These are phyloP conservation scores for Calliopum simillimum DNA, from an alignment of 2,888 invertebrate species.

Conservation along the genomic window DNA sequence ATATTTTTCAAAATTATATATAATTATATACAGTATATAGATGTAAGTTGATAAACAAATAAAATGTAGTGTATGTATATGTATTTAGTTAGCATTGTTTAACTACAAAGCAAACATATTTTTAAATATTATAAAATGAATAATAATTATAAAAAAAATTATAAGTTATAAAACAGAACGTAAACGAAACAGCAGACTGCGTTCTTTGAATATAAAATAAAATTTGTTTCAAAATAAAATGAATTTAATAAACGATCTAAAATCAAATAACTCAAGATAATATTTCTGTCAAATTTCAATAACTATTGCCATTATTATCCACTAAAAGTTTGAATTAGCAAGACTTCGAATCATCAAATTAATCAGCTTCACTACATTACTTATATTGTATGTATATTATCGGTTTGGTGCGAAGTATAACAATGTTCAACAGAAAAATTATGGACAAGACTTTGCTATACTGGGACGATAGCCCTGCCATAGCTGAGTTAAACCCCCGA, in stretches of 20 bases:
- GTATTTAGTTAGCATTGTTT: conserved; percentile 31
- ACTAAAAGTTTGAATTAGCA: not conserved
- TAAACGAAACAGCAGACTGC: not conserved
- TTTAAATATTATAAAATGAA: conserved; percentile 15
- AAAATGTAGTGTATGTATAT: conserved; percentile 18
- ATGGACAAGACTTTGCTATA: too few relatives aligned
- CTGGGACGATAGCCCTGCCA: too few relatives aligned
- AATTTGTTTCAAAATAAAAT: conserved; percentile 1
- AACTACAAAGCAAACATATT: conserved; percentile 24
- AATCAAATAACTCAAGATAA: not conserved
- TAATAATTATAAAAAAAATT: not conserved
- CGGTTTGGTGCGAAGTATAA: too few relatives aligned
- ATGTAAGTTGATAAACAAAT: conserved; percentile 1
- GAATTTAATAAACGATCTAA: not conserved
- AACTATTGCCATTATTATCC: not conserved
- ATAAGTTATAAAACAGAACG: not conserved
- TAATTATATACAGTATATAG: too few relatives aligned
- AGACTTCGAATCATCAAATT: too few relatives aligned
- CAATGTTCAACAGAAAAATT: too few relatives aligned
- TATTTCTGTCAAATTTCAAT: not conserved
- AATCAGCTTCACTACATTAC: too few relatives aligned
- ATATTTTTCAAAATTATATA: too few relatives aligned
- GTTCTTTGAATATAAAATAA: not conserved
- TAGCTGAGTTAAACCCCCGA: too few relatives aligned
- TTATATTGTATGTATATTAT: too few relatives aligned